Evolutionary conservation across 2,888 invertebrate species (phyloP).

Genomic region (Andrena trimmerana): DNA sequence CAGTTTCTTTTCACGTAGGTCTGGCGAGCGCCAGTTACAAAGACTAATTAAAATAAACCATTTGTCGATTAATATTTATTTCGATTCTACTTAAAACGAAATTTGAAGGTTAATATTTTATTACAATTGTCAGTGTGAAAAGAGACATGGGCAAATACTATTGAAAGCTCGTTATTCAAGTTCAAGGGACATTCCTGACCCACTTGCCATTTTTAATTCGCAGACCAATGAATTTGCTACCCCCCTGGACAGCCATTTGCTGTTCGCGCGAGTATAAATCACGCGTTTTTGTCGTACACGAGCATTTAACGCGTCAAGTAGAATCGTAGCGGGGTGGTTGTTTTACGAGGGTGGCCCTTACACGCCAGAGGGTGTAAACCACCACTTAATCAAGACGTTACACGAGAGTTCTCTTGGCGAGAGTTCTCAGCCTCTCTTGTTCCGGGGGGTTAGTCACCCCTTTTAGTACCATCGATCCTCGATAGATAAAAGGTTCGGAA

Average conservation of each 20-base stretch:
- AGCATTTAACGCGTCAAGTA: slow-evolving; percentile 62
- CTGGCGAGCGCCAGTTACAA: not conserved
- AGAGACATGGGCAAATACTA: not conserved
- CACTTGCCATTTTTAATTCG: not conserved
- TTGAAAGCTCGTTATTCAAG: not conserved
- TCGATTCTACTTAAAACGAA: too few relatives aligned
- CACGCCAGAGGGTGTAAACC: slow-evolving; percentile 76
- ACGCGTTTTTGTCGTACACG: slow-evolving; percentile 41
- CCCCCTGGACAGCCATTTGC: slow-evolving; percentile 6
- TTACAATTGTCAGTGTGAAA: too few relatives aligned
- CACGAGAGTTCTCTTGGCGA: slow-evolving; percentile 72
- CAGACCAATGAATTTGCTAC: slow-evolving; percentile 21
- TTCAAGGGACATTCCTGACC: not conserved
- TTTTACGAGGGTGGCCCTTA: slow-evolving; percentile 69
- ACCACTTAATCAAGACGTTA: slow-evolving; percentile 81
- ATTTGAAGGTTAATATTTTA: too few relatives aligned
- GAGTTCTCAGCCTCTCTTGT: slow-evolving; percentile 65
- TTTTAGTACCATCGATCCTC: slow-evolving; percentile 62
- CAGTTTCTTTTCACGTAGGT: not conserved
- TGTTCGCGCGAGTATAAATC: slow-evolving; percentile 47
- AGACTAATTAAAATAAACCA: slow-evolving; percentile 2
- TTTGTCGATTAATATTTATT: not conserved
- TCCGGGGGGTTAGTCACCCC: slow-evolving; percentile 49
- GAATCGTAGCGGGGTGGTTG: slow-evolving; percentile 55
- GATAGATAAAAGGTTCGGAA: slow-evolving; percentile 54